Evolutionary conservation across 2,888 invertebrate genomes (phyloP).

Genomic region (Thecocarcelia acutangulata): DNA sequence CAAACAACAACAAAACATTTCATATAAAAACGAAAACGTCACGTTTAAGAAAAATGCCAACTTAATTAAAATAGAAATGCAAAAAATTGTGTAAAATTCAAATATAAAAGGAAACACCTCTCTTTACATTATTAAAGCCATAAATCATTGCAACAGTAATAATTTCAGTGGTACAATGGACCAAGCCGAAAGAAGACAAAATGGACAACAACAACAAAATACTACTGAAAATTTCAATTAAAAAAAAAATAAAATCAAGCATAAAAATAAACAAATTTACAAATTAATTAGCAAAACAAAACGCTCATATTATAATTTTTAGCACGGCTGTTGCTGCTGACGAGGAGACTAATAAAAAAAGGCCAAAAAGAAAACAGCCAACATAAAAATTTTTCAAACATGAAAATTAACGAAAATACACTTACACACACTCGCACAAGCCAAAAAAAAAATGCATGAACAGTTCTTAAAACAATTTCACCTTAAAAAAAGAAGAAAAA

Average conservation of each 20-base stretch:
- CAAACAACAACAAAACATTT: conserved; percentile 23
- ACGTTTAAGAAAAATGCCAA: conserved; percentile 55
- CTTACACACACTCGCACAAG: neutral
- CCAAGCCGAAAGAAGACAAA: neutral
- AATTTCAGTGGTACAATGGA: neutral
- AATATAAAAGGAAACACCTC: conserved; percentile 47
- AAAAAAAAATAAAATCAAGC: conserved; percentile 49
- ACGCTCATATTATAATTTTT: conserved; percentile 59
- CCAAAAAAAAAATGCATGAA: neutral
- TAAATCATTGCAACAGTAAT: conserved; percentile 56
- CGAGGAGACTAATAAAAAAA: conserved; percentile 5
- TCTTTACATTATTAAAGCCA: conserved; percentile 33
- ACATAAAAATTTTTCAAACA: conserved; percentile 27
- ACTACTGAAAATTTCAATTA: conserved; percentile 32
- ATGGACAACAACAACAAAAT: neutral
- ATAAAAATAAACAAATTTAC: conserved; percentile 63
- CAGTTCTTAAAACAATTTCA: conserved; percentile 4
- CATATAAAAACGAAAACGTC: conserved; percentile 49
- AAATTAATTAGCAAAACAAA: conserved; percentile 68
- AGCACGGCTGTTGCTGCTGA: conserved; percentile 41
- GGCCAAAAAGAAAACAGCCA: conserved; percentile 26
- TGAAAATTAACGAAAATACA: neutral
- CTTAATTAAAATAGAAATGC: conserved; percentile 47
- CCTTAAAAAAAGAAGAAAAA: neutral
- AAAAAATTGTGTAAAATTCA: conserved; percentile 4